phyloP scores from a whole-genome alignment of 1,140 invertebrate genomes.

The Heterodera carotae region DNA sequence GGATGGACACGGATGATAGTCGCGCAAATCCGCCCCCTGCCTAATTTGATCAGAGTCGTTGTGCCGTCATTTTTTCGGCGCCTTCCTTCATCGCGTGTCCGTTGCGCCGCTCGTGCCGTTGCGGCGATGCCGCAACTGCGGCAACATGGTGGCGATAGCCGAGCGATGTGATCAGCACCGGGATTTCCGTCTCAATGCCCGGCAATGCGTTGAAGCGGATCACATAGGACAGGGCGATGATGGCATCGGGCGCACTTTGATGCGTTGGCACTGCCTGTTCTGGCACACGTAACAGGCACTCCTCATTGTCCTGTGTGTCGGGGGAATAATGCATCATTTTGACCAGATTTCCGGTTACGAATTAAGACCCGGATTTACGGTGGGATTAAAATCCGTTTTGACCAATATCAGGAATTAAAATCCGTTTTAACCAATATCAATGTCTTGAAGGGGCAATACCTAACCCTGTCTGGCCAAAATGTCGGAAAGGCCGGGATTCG shows the following conservation, averaged over 20 bases:
- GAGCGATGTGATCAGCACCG: constrained; percentile 51
- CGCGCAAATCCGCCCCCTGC: no score
- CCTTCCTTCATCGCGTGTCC: background rate
- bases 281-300: constrained; percentile 8
- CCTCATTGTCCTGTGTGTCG: background rate
- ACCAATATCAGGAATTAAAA: no score
- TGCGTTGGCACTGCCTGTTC: constrained; percentile 12
- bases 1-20: no score
- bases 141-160: constrained; percentile 33
- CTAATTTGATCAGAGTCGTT: background rate
- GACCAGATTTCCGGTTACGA: background rate
- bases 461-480: no score
- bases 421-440: no score
- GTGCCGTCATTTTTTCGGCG: background rate
- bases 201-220: constrained; percentile 52
- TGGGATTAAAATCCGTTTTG: background rate
- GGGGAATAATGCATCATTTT: no score
- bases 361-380: background rate
- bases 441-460: no score
- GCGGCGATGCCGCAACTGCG: background rate
- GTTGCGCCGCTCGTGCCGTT: background rate
- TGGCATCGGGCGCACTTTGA: constrained; percentile 36
- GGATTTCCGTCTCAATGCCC: constrained; percentile 61
- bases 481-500: no score
- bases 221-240: constrained; percentile 61